Evolutionary conservation across 2,888 invertebrate species (phyloP), one percentile per base, ranked within the genome.

Genomic region (Galerucella calmariensis): DNA sequence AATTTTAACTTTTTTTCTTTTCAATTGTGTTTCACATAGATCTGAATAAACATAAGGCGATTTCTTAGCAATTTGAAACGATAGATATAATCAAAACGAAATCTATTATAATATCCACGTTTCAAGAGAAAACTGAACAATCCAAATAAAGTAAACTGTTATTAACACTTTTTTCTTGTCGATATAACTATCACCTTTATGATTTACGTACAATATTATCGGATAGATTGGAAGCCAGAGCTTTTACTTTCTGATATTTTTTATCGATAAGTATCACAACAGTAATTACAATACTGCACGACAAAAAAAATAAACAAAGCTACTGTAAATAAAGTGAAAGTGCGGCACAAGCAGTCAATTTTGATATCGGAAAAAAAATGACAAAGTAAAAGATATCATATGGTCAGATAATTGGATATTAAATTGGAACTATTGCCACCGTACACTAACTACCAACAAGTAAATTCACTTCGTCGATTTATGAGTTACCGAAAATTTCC

Each of bases 281-380:
- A n/a, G 4, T 59, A 59, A 41, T 59, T 67, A 20, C 44, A 27
- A 35, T 53, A 10, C n/a, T 12, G 24, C 16, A 59, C 8, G 16
- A 59, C 65, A 44, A 66, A 41, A 53, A 35, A 69, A 46, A 61
- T 59, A 44, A 70, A 56, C 44, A 63, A 70, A 70, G 27, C 48
- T 66, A 53, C 16, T 56, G 53, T 65, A 44, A 63, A 65, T 27
- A 14, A 46, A 65, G 72, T 62, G 72, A 72, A 72, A 72, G 72
- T 72, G 8, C 56, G 12, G 44, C 20, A 63, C 9, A 16, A 63
- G 5, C 24, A 35, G 16, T 20, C 11, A 48, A 63, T 67, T 66
- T 72, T 72, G 51, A 56, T 65, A 46, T 58, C 58, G 24, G 35
- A 5, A 41, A 72, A 35, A 72, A 59, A 24, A 9, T 46, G 16